Percentiles rank a stretch among this genome's conserved stretches.
phyloP scores from a whole-genome alignment of 2,888 invertebrate genomes.

The Bugula neritina region DNA sequence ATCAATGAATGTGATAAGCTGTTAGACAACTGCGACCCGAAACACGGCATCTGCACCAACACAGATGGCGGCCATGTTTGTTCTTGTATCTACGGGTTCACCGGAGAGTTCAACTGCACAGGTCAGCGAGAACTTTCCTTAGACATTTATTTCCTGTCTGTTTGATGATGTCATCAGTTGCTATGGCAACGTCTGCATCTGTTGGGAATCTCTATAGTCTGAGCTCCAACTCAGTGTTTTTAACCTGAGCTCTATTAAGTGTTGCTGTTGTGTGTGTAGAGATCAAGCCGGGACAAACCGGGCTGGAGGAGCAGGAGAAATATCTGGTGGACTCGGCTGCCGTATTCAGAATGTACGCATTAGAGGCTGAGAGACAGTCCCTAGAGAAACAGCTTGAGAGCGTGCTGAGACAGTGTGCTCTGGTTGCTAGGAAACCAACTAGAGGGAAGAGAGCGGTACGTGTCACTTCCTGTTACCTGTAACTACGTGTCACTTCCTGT shows the following conservation, averaged over 20 bases:
- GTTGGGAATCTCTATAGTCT: no score
- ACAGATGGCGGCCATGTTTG: background rate
- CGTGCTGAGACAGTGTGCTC: background rate
- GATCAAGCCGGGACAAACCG: background rate
- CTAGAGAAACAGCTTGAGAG: background rate
- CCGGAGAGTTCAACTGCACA: background rate
- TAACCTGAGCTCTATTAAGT: no score
- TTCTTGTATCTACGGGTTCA: background rate
- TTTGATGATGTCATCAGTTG: no score
- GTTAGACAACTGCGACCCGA: background rate
- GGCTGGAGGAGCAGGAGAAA: background rate
- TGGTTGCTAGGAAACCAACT: background rate
- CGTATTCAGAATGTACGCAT: background rate
- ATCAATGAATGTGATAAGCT: background rate
- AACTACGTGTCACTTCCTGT: no score
- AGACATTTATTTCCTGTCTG: no score
- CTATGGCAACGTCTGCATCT: no score
- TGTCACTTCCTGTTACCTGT: no score
- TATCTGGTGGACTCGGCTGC: background rate
- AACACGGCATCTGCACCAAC: background rate
- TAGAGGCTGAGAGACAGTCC: background rate
- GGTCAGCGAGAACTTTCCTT: no score
- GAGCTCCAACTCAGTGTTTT: no score
- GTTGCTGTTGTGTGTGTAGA: no score
- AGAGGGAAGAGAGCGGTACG: background rate